Evolutionary conservation across 1,140 invertebrate species (phyloP), one percentile per base, ranked within the genome.

Genomic region (Drosophila suzukii): DNA sequence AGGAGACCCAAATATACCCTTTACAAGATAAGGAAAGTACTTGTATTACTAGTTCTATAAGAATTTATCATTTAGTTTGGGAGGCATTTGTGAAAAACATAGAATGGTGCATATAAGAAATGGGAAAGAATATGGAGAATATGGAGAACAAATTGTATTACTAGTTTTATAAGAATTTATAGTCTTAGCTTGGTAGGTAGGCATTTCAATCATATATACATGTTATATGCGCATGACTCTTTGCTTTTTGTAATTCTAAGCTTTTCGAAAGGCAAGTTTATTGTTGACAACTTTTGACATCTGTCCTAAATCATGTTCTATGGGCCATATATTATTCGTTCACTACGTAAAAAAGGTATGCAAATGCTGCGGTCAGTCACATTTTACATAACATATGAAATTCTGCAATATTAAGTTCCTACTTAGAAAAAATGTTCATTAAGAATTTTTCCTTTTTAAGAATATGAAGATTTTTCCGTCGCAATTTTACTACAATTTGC

Each of bases 241-340:
- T 10, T 10, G 7, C 7, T 6, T 34, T 34, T 32, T 32, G 32
- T 17, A 20, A 20, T 24, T 46, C 10, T 0, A 46, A 24, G 10
- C 43, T 24, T 59, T 59, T 59, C 12, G 32, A 58, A 24, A 13
- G 6, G 5, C 6, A 32, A 8, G 17, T 36, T 54, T 60, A 55
- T 56, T 55, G 36, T 27, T 55, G 20, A 49, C 58, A 17, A 13
- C 32, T 13, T 32, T 15, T 30, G 58, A 38, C 58, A 27, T 11
- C 15, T 17, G 49, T 20, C 32, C 54, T 61, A 61, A 61, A 61
- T 61, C 58, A 55, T 55, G 12, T 39, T 55, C 49, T 5, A 60
- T 54, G 58, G n/a, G 30, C 34, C 58, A 61, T 61, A 61, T 54
- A 55, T 55, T 15, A 0, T 17, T 34, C 6, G 3, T 24, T 5